Evolutionary conservation across 2,113 vertebrate species (phyloP).

Genomic region (Malurus elegans): DNA sequence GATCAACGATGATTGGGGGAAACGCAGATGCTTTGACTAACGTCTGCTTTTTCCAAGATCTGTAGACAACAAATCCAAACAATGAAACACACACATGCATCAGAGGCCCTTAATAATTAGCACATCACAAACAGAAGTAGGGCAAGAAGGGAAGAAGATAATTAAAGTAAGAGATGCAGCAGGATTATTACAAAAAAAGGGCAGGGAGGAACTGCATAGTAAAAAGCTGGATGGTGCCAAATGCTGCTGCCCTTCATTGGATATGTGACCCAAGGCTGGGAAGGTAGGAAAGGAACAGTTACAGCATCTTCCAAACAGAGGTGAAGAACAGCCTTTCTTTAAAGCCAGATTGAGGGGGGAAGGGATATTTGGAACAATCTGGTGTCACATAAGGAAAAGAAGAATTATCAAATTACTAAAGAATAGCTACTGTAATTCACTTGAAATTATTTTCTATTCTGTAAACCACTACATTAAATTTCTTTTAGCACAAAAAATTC

Average conservation of each 20-base stretch:
- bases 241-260: neutral
- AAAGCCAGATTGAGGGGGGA: neutral
- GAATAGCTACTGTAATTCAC: neutral
- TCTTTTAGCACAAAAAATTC: neutral
- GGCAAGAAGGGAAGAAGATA: neutral
- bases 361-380: neutral
- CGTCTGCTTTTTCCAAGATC: neutral
- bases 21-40: neutral
- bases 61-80: neutral
- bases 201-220: neutral
- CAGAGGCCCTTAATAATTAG: neutral
- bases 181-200: neutral
- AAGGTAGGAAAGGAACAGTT: neutral
- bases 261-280: neutral
- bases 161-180: neutral
- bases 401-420: neutral
- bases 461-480: neutral
- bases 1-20: neutral
- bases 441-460: neutral
- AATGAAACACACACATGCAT: neutral
- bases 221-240: neutral
- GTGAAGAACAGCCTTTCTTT: neutral
- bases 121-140: neutral
- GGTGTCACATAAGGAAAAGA: neutral
- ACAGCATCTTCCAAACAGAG: neutral